These are phyloP conservation scores for Netelia inedita DNA, from an alignment of 2,888 invertebrate species.

Conservation along the genomic window DNA sequence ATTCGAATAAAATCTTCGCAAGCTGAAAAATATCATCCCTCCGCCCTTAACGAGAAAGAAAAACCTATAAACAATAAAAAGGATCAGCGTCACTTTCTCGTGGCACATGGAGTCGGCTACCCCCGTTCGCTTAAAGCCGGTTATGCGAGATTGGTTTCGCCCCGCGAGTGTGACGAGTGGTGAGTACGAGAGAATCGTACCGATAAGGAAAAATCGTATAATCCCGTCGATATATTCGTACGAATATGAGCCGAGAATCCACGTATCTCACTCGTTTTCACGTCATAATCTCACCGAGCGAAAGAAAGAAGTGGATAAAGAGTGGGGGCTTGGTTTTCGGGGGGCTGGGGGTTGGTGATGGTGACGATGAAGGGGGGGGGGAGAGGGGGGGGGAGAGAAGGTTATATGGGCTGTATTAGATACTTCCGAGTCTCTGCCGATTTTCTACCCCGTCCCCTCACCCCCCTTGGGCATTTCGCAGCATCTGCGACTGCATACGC, in stretches of 20 bases:
- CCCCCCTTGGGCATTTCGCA: constrained; percentile 64
- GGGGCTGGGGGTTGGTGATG: too few relatives aligned
- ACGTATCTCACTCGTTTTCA: constrained; percentile 56
- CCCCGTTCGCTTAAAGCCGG: constrained; percentile 44
- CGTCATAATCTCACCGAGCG: constrained; percentile 68
- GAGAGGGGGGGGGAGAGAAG: constrained; percentile 28
- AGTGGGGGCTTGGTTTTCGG: constrained; percentile 1
- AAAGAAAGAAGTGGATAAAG: constrained; percentile 18
- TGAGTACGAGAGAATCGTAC: constrained; percentile 1
- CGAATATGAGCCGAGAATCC: constrained; percentile 44
- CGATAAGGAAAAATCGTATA: constrained; percentile 49
- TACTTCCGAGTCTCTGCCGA: constrained; percentile 43
- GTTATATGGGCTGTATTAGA: constrained; percentile 42
- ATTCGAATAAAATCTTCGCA: not conserved
- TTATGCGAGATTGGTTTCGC: constrained; percentile 40
- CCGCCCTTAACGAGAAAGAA: constrained; percentile 19
- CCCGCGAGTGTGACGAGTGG: constrained; percentile 10
- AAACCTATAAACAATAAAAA: constrained; percentile 53
- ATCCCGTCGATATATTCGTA: not conserved
- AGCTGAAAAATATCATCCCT: too few relatives aligned
- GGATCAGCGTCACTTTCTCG: constrained; percentile 25
- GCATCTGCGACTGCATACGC: constrained; percentile 74
- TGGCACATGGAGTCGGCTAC: not conserved
- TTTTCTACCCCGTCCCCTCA: not conserved
- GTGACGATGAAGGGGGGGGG: constrained; percentile 5